A percentile compares a stretch with the other conserved stretches of the same genome.
phyloP scores from a whole-genome alignment of 2,888 invertebrate species.

The Dolichopus griseipennis region DNA sequence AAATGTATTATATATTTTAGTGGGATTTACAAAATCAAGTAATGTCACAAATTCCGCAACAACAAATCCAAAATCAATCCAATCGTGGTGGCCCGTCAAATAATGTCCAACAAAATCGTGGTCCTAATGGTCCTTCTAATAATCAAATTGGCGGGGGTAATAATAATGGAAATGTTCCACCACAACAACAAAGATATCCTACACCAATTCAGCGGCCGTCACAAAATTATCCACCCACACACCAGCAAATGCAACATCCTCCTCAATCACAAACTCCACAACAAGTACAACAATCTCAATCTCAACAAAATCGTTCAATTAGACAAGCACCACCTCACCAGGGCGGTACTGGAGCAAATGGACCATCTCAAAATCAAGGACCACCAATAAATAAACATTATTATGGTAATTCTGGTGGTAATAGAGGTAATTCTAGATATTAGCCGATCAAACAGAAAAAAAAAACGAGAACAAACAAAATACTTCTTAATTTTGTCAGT shows the following conservation, averaged over 20 bases:
- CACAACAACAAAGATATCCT: constrained; percentile 37
- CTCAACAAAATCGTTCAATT: constrained; percentile 21
- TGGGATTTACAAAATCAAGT: constrained; percentile 42
- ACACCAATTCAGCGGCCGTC: constrained; percentile 40
- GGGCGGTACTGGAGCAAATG: constrained; percentile 21
- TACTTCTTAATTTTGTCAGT: not conserved
- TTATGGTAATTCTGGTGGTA: constrained; percentile 33
- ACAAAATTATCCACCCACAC: constrained; percentile 37
- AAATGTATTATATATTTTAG: constrained; percentile 24
- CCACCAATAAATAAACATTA: constrained; percentile 39
- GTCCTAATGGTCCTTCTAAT: constrained; percentile 18
- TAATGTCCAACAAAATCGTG: constrained; percentile 26
- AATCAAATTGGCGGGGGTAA: constrained; percentile 30
- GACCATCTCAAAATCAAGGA: constrained; percentile 14
- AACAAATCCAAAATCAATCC: constrained; percentile 30
- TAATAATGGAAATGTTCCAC: constrained; percentile 26
- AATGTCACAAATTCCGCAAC: constrained; percentile 46
- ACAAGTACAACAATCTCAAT: constrained; percentile 31
- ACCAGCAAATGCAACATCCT: constrained; percentile 19
- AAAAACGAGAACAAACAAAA: not conserved
- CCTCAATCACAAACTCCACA: constrained; percentile 34
- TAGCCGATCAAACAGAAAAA: not conserved
- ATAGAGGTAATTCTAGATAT: constrained; percentile 21
- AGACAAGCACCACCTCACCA: constrained; percentile 22
- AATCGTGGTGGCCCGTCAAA: constrained; percentile 27